These are phyloP conservation scores for Eristalinus aeneus DNA, from an alignment of 2,888 invertebrate genomes.

Conservation along the genomic window DNA sequence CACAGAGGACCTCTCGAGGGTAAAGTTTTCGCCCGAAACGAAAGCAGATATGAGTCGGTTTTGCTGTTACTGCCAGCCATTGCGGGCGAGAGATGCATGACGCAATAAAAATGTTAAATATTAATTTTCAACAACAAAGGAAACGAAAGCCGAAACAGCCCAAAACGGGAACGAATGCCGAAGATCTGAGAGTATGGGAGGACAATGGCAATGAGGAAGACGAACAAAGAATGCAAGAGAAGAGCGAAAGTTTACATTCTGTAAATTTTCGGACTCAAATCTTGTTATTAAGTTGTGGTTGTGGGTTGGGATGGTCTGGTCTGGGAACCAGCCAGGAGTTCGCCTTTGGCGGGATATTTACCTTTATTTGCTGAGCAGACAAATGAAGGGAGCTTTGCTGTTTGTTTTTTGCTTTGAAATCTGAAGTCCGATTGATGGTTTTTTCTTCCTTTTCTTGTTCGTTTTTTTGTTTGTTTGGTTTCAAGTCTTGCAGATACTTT, in stretches of 20 bases:
- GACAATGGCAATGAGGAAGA: conserved; percentile 5
- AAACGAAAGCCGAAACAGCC: conserved; percentile 46
- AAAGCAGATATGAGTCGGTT: conserved; percentile 53
- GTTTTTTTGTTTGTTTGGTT: conserved; percentile 39
- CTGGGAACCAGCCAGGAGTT: not conserved
- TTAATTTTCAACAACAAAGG: conserved; percentile 69
- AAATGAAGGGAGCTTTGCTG: conserved; percentile 26
- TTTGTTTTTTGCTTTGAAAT: not conserved
- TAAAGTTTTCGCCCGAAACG: conserved; percentile 50
- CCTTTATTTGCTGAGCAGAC: conserved; percentile 39
- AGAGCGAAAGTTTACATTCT: conserved; percentile 61
- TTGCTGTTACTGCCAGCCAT: conserved; percentile 2
- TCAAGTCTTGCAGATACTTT: conserved; percentile 51
- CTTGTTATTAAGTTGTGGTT: conserved; percentile 62
- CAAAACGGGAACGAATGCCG: not conserved
- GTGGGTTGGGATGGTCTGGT: conserved; percentile 8
- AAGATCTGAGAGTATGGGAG: not conserved
- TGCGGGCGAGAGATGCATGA: conserved; percentile 51
- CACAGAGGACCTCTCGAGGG: conserved; percentile 2
- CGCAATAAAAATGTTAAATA: conserved; percentile 71
- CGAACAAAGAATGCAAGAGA: not conserved
- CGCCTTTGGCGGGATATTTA: conserved; percentile 42
- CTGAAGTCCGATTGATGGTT: conserved; percentile 41
- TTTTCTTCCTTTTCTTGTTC: too few relatives aligned
- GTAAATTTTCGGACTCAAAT: conserved; percentile 66